Evolutionary conservation across 2,797 vertebrate genomes (phyloP).

Genomic region (Varecia variegata): DNA sequence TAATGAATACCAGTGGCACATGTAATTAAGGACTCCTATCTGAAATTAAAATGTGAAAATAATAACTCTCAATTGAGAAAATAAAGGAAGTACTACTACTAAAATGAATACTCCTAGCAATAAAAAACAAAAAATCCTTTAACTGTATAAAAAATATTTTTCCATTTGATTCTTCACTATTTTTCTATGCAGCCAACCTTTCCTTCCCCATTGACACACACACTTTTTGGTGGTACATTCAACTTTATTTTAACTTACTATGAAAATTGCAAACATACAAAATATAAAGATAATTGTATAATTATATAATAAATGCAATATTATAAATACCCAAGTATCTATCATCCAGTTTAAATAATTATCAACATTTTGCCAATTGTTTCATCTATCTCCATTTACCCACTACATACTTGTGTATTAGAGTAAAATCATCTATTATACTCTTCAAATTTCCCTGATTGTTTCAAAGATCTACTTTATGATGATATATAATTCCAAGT

Average conservation of each 20-base stretch:
- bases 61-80: background rate
- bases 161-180: background rate
- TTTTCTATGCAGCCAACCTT: background rate
- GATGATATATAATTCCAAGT: background rate
- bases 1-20: conserved; percentile 64
- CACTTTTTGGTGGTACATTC: background rate
- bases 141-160: background rate
- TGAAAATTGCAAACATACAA: background rate
- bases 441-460: background rate
- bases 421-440: background rate
- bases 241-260: conserved; percentile 9
- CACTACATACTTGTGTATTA: background rate
- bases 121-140: background rate
- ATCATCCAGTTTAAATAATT: background rate
- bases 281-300: background rate
- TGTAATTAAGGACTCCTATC: conserved; percentile 36
- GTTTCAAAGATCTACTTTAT: background rate
- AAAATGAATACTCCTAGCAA: background rate
- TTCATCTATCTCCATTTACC: background rate
- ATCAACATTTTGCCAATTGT: background rate
- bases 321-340: background rate
- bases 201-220: background rate
- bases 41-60: conserved; percentile 1
- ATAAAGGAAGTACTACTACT: background rate
- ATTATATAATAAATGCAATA: background rate